These are phyloP conservation scores for Henricia sp. DNA, from an alignment of 53 echinoderm and acorn worm genomes.

Conservation along the genomic window DNA sequence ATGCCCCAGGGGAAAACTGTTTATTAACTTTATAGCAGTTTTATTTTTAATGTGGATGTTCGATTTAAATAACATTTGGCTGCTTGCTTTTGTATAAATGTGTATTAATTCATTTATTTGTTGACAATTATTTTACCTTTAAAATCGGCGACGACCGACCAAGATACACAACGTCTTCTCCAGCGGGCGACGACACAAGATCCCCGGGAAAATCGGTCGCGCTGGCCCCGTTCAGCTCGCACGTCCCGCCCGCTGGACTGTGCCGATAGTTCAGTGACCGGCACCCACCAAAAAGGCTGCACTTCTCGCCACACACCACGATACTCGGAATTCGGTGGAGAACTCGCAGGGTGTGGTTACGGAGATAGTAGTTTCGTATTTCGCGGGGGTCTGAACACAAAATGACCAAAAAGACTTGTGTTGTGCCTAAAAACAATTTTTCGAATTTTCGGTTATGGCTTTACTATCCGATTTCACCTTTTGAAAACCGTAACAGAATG, in stretches of 20 bases:
- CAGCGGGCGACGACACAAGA: background rate
- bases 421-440: background rate
- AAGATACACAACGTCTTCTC: constrained; percentile 1
- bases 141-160: constrained; percentile 22
- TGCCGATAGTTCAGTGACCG: constrained; percentile 24
- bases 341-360: constrained; percentile 26
- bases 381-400: background rate
- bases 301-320: constrained; percentile 24
- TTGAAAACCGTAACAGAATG: too few relatives aligned
- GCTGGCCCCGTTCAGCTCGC: constrained; percentile 40
- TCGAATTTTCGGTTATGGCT: too few relatives aligned
- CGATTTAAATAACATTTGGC: background rate
- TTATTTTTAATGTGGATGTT: background rate
- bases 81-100: background rate
- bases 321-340: constrained; percentile 15
- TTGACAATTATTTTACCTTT: constrained; percentile 6
- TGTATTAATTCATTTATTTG: background rate
- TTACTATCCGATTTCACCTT: too few relatives aligned
- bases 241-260: background rate
- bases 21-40: too few relatives aligned
- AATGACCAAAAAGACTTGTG: background rate
- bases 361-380: background rate
- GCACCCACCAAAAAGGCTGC: constrained; percentile 7
- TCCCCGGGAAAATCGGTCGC: constrained; percentile 29
- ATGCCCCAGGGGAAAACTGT: too few relatives aligned